A percentile compares a stretch with the other conserved stretches of the same genome.
These are phyloP conservation scores for Cranoglanis bouderius DNA, from an alignment of 2,113 vertebrate genomes.

Conservation along the genomic window DNA sequence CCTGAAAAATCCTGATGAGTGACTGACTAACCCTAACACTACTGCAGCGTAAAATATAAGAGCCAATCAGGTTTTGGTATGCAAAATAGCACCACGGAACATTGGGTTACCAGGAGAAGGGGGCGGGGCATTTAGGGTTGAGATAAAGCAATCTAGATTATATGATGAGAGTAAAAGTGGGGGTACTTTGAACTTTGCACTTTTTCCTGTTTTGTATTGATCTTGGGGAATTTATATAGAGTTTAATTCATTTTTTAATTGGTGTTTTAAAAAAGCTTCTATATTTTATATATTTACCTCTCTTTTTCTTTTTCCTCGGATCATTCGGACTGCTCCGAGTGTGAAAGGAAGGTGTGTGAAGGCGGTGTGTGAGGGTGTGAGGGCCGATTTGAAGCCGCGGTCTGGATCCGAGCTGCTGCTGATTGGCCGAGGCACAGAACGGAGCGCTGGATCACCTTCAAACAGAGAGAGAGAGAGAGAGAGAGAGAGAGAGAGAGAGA, in stretches of 20 bases:
- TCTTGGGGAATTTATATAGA: no score
- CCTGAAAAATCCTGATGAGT: background rate
- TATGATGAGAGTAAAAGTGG: background rate
- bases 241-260: no score
- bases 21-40: background rate
- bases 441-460: conserved; percentile 78
- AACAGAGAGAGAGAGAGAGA: conserved; percentile 53
- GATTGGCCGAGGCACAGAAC: conserved; percentile 22
- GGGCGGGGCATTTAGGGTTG: background rate
- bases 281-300: background rate
- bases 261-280: no score
- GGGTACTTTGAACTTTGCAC: no score
- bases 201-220: no score
- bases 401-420: background rate
- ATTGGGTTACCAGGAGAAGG: background rate
- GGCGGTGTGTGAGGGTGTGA: conserved; percentile 2
- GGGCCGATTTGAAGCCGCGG: conserved; percentile 48
- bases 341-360: background rate
- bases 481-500: conserved; percentile 33
- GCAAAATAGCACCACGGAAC: background rate
- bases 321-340: background rate
- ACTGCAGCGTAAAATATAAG: background rate
- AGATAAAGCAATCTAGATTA: background rate
- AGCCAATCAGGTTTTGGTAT: background rate
- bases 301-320: background rate